phyloP scores from a whole-genome alignment of 2,888 invertebrate genomes.

The Caenorhabditis drosophilae region DNA sequence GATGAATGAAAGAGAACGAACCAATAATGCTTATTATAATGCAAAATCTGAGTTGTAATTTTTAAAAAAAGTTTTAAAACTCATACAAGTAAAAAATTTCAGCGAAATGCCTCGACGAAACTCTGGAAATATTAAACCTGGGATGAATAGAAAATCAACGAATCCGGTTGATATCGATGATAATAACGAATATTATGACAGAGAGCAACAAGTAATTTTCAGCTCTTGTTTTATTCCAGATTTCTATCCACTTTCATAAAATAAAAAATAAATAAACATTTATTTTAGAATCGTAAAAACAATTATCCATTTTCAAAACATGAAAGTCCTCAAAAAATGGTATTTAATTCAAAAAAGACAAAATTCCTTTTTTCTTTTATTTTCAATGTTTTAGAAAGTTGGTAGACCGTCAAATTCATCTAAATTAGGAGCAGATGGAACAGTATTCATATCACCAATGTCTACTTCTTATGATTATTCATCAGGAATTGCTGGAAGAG shows the following conservation, averaged over 20 bases:
- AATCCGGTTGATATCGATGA: slow-evolving; percentile 3
- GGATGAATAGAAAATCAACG: not conserved
- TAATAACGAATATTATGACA: slow-evolving; percentile 26
- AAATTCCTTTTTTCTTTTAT: not conserved
- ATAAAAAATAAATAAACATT: no score
- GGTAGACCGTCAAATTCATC: slow-evolving; percentile 9
- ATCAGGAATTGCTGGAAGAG: slow-evolving; percentile 6
- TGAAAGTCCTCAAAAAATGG: not conserved
- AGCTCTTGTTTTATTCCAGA: not conserved
- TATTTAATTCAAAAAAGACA: not conserved
- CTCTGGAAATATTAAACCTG: slow-evolving; percentile 15
- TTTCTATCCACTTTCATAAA: not conserved
- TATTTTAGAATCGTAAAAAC: not conserved
- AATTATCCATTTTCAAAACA: slow-evolving; percentile 6
- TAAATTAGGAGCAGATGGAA: not conserved
- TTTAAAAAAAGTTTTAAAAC: slow-evolving; percentile 4
- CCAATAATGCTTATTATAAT: slow-evolving; percentile 34
- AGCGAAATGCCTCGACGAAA: slow-evolving; percentile 23
- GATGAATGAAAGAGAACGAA: slow-evolving; percentile 32
- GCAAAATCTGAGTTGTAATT: slow-evolving; percentile 33
- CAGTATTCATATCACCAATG: slow-evolving; percentile 24
- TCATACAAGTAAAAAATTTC: no score
- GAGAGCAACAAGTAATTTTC: slow-evolving; percentile 27
- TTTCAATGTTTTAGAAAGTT: not conserved
- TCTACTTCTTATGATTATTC: slow-evolving; percentile 30